Evolutionary conservation across 1,140 invertebrate species (phyloP), one percentile per base, ranked within the genome.

Genomic region (Brachionus koreanus): DNA sequence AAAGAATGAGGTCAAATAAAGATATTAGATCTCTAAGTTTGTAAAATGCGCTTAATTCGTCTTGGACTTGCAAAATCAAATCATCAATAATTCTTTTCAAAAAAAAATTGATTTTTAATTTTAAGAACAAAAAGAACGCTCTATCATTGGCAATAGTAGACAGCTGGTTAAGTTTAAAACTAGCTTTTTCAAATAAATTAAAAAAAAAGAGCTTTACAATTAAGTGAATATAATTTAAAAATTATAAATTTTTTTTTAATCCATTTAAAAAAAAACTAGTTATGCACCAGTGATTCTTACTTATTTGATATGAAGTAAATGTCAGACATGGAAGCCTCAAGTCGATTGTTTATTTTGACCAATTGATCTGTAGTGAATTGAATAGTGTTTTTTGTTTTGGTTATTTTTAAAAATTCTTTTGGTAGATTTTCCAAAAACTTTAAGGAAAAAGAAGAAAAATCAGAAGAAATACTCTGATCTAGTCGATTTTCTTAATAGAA

Each of bases 231-330:
- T n/a, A n/a, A n/a, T n/a, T n/a, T n/a, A 63, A 57, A 79, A 37
- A 13, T 46, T 42, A 57, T 5, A 16, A 57, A 2, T 42, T 35
- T 16, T 35, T 23, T 79, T 79, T 39, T 39, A 39, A 29, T 29
- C 29, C 29, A 29, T 29, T 29, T 29, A 29, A 29, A 29, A 29
- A 29, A 29, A 29, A n/a, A n/a, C n/a, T 29, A 29, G 29, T 29
- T 29, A 2, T 2, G 3, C 3, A 2, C 3, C 29, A 29, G 29
- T 29, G 29, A 29, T 29, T 29, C 3, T 29, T 29, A 79, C 76
- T 57, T 79, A 25, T 79, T 79, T 23, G 61, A 61, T 33, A 65
- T 61, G 29, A 61, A 61, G 39, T 61, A 79, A 39, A 79, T 79
- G 16, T 79, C 76, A 9, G 25, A 29, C 46, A 79, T 79, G 7